Percentiles rank a stretch among this genome's conserved stretches.
Evolutionary conservation across 2,113 vertebrate species (phyloP).

Genomic region (Pholis gunnellus): DNA sequence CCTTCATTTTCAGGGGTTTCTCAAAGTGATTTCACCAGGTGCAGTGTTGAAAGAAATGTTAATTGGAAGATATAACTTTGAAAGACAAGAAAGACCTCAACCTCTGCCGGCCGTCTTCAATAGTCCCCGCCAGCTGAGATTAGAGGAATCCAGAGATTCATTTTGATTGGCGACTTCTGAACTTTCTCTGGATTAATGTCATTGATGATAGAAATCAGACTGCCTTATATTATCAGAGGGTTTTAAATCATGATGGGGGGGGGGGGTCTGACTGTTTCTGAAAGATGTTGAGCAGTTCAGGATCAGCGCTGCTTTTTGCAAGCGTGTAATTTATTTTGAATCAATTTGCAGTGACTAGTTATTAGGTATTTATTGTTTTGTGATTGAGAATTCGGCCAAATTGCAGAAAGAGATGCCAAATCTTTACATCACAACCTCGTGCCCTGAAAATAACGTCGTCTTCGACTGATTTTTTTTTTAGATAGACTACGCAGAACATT

Average conservation of each 20-base stretch:
- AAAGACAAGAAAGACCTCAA: conserved; percentile 38
- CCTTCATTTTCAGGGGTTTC: conserved; percentile 47
- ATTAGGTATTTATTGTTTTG: conserved; percentile 60
- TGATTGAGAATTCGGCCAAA: conserved; percentile 36
- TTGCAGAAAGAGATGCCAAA: conserved; percentile 59
- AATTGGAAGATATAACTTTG: conserved; percentile 28
- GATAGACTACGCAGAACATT: conserved; percentile 24
- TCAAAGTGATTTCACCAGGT: conserved; percentile 31
- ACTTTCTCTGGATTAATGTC: conserved; percentile 57
- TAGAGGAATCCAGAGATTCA: conserved; percentile 51
- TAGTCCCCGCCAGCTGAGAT: conserved; percentile 46
- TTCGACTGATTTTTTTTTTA: conserved; percentile 23
- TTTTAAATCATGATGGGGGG: conserved; percentile 74
- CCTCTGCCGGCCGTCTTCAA: background rate
- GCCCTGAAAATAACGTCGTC: conserved; percentile 26
- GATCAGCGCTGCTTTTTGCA: conserved; percentile 57
- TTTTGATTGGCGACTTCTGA: conserved; percentile 53
- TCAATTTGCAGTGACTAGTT: conserved; percentile 66
- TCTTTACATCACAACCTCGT: conserved; percentile 17
- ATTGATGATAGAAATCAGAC: conserved; percentile 82
- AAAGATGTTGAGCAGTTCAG: conserved; percentile 76
- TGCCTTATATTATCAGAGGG: conserved; percentile 79
- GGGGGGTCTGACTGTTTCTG: conserved; percentile 45
- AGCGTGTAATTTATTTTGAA: conserved; percentile 56
- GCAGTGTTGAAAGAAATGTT: conserved; percentile 21